Conservation (phyloP, 30 jellyfish, hydroid and myxozoan species). For the Hydractinia symbiolongicarpus region DNA sequence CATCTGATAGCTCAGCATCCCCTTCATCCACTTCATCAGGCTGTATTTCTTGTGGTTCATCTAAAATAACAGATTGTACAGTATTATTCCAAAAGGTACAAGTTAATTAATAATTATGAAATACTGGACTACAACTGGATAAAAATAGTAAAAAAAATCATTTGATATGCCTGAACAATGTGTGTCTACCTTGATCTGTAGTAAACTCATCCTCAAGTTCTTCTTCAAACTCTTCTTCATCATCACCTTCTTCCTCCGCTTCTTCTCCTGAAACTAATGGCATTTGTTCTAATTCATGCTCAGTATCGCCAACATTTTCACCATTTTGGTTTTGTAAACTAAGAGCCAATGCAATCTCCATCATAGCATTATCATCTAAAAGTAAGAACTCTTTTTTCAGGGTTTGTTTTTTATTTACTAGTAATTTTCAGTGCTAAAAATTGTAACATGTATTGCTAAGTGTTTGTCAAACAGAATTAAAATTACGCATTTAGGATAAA, state of each 20-base stretch:
- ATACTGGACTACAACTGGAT: neutral
- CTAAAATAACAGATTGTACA: neutral
- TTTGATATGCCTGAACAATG: neutral
- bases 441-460: too few species aligned
- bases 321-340: conserved; percentile 62
- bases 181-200: conserved; percentile 7
- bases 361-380: conserved; percentile 83
- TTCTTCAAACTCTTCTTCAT: conserved; percentile 43
- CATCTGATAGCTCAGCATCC: conserved; percentile 19
- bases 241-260: conserved; percentile 40
- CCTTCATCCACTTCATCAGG: conserved; percentile 41
- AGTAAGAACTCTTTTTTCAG: neutral
- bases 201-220: neutral
- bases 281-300: neutral
- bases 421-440: too few species aligned
- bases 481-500: too few species aligned
- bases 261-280: conserved; percentile 3
- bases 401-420: neutral
- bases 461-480: too few species aligned
- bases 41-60: conserved; percentile 11
- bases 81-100: neutral
- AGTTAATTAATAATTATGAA: neutral
- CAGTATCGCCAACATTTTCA: neutral
- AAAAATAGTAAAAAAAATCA: neutral
- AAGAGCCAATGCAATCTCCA: conserved; percentile 91